Conservation (phyloP, 2,888 invertebrate genomes). For the Trypoxylon attenuatum region DNA sequence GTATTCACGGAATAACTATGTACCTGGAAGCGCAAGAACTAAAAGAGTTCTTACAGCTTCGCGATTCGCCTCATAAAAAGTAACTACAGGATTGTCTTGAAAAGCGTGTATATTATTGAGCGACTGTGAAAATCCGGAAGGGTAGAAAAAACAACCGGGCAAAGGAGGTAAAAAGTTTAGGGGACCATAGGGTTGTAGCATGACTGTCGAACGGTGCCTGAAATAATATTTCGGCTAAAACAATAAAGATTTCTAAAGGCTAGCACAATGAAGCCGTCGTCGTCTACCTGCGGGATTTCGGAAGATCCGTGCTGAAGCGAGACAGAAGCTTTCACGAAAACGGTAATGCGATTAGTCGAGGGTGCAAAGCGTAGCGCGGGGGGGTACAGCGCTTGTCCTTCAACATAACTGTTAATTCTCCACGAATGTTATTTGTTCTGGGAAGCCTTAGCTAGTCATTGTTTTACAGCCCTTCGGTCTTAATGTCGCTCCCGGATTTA, state of each 20-base stretch:
- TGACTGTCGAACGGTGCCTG: conserved; percentile 27
- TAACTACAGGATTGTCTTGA: too few relatives aligned
- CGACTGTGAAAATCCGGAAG: neutral
- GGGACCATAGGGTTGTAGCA: neutral
- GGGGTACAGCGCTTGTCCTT: conserved; percentile 38
- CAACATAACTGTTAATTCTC: conserved; percentile 43
- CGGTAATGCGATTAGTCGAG: conserved; percentile 56
- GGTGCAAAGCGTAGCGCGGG: conserved; percentile 31
- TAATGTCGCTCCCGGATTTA: conserved; percentile 37
- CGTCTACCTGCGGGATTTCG: conserved; percentile 49
- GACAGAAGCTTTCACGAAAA: conserved; percentile 43
- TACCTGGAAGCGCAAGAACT: too few relatives aligned
- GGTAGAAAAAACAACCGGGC: conserved; percentile 4
- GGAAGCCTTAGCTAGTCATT: conserved; percentile 19
- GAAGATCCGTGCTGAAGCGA: conserved; percentile 21
- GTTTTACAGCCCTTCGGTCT: conserved; percentile 30
- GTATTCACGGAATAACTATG: too few relatives aligned
- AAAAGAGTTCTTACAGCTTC: too few relatives aligned
- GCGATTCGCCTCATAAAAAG: too few relatives aligned
- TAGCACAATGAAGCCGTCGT: conserved; percentile 30
- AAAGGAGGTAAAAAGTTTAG: conserved; percentile 12
- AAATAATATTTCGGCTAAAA: conserved; percentile 56
- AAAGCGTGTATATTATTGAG: too few relatives aligned
- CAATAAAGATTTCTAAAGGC: conserved; percentile 52
- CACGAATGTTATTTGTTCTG: conserved; percentile 35